Base-by-base conservation (phyloP, 2,113 vertebrate species). In the Ibidorhyncha struthersii region DNA sequence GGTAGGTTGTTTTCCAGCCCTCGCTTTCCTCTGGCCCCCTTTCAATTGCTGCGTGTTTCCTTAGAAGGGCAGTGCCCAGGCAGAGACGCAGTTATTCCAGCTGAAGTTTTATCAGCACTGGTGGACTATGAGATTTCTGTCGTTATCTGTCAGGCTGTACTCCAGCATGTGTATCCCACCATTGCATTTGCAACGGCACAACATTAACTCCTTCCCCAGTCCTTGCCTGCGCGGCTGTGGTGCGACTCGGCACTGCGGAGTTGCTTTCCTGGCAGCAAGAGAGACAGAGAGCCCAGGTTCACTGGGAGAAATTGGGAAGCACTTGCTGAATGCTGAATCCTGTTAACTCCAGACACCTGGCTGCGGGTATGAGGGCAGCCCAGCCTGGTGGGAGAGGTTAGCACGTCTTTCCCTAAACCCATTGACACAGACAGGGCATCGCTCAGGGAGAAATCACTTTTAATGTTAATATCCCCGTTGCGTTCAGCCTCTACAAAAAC, bases 401-500 rank as follows among this genome's bases (percentile, higher is more conserved):
- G 40, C 27, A 3, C 0, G 0, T 14, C 52, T 38, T 72, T 67
- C 58, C 66, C 63, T 36, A 9, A 32, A 47, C n/a, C n/a, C 61
- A 16, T 23, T 61, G 56, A 95, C 36, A 41, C 56, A 72, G 55
- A 84, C 56, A 86, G 32, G 12, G 21, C 52, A 47, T 56, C 0
- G 0, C 49, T 87, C 73, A 58, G 93, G 93, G 91, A 85, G 47
- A 94, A 87, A 82, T 84, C 56, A 40, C 50, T 80, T 97, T 97
- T 97, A 97, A 96, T 97, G 71, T 88, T 58, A 73, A 87, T 50
- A 93, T 80, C 78, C 82, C 87, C 0, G 8, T 82, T 91, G 86
- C 53, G 0, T 88, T 95, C 91, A 93, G 94, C 96, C 50, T 88
- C 97, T 95, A 95, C 78, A 86, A 87, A 95, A 87, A 80, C 94